Evolutionary conservation across 2,797 vertebrate species (phyloP), one percentile per base, ranked within the genome.

Genomic region (Silurus lanzhouensis): DNA sequence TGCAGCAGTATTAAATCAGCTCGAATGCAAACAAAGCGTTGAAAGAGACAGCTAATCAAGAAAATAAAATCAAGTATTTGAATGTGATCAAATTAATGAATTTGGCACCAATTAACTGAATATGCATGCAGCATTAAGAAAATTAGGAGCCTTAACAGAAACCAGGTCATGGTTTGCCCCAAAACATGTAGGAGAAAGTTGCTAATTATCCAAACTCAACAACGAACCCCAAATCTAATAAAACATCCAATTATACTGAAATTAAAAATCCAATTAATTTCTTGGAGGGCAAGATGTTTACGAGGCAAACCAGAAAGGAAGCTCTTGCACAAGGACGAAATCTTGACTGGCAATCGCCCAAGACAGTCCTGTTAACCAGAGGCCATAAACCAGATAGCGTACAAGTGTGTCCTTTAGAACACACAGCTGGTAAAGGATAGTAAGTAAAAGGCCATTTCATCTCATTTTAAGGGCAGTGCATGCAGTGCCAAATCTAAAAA

Each of bases 401-500:
- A 15, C 55, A 72, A 55, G 74, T 66, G 82, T 63, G 67, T 67
- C 61, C 64, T 75, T 80, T 80, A 81, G 60, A 58, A 83, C 58
- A 44, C 15, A 67, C 68, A 48, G 38, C 72, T 82, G 38, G 75
- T 46, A 80, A 31, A 81, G 55, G 46, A 84, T 14, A 48, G 46
- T 48, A 75, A 75, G 76, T 80, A 81, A 84, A 66, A 81, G 31
- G 76, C 79, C 83, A 70, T 72, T 86, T 88, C 48, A 85, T 61
- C 81, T 84, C 38, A 75, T 77, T 81, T 84, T 84, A 74, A 85
- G 70, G 76, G n/a, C 46, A 72, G 44, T 57, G 57, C 81, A 76
- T 52, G 55, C 84, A 63, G 78, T 63, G 81, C 81, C 70, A 85
- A 81, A 81, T 48, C 67, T 70, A 79, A 87, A 87, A 86, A 82